Evolutionary conservation across 2,797 vertebrate genomes (phyloP), one percentile per base, ranked within the genome.

Genomic region (Eptatretus atami): DNA sequence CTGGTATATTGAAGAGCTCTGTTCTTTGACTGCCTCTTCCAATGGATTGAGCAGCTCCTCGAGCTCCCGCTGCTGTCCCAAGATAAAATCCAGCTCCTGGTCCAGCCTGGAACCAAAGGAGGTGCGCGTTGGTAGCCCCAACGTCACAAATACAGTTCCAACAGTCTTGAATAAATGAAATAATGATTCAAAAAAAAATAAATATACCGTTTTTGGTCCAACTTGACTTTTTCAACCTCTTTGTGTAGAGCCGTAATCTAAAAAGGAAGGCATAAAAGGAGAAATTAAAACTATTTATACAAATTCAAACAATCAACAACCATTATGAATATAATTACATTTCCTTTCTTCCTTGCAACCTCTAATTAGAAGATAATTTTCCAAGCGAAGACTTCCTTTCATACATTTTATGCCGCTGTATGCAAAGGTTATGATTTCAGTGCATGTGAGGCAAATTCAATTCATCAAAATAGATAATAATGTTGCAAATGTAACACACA

Each of bases 11-110:
- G 86, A 88, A 25, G 86, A 84, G 0, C 81, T 86, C 73, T 95
- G 88, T 66, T 98, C 88, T 65, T 87, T 92, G 66, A 92, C 87
- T 0, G 84, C 83, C 70, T 93, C 87, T 71, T 98, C 90, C 12
- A 98, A 76, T 0, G 90, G 86, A 63, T 73, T 76, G 52, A 98
- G 71, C 67, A 98, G 71, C 70, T 94, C 86, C 69, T 95, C 90
- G 70, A 98, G 78, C 73, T 98, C 90, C 65, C 95, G 95, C 76
- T 98, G 90, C 69, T 98, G 90, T 0, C 87, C 93, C 64, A 98
- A 73, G 72, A 95, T 98, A 72, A 94, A 98, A 67, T 95, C 90
- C 6, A 98, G 77, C 52, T 95, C 90, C 72, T 98, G 88, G 75
- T 95, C 90, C 67, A 94, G 71, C 65, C 85, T 80, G 68, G 15